Evolutionary conservation across 2,113 vertebrate species (phyloP).

Genomic region (Neofelis nebulosa): DNA sequence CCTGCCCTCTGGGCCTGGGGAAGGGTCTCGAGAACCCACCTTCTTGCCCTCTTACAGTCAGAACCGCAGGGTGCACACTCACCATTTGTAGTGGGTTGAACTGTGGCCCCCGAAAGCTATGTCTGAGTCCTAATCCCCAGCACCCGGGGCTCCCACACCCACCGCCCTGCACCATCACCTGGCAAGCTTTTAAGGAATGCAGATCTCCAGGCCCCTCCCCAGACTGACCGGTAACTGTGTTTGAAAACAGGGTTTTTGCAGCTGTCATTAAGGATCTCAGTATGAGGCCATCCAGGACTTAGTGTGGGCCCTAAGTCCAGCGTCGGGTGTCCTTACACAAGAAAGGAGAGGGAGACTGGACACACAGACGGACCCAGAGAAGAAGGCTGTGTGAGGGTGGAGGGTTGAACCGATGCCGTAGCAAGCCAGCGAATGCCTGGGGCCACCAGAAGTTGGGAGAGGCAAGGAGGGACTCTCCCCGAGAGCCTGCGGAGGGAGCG

Average conservation of each 20-base stretch:
- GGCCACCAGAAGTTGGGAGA: not conserved
- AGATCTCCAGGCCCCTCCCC: too few relatives aligned
- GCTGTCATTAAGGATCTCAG: not conserved
- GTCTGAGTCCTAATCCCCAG: not conserved
- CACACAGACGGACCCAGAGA: not conserved
- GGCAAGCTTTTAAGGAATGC: too few relatives aligned
- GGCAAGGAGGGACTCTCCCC: not conserved
- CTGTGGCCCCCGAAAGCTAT: not conserved
- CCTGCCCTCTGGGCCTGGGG: not conserved
- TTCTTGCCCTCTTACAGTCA: not conserved
- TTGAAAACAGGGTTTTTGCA: not conserved
- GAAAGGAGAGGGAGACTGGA: not conserved
- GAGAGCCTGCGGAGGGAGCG: not conserved
- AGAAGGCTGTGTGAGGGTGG: not conserved
- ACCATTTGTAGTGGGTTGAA: not conserved
- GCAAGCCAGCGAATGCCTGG: fast-evolving
- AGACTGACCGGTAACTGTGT: not conserved
- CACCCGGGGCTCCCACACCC: too few relatives aligned
- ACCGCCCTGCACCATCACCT: too few relatives aligned
- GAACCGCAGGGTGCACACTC: not conserved
- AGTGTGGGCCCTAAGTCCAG: too few relatives aligned
- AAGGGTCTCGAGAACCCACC: not conserved
- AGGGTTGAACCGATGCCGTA: fast-evolving
- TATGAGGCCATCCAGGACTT: not conserved
- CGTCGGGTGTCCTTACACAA: not conserved